Conservation (phyloP, 2,888 invertebrate species). For the Sepioteuthis lessoniana region DNA sequence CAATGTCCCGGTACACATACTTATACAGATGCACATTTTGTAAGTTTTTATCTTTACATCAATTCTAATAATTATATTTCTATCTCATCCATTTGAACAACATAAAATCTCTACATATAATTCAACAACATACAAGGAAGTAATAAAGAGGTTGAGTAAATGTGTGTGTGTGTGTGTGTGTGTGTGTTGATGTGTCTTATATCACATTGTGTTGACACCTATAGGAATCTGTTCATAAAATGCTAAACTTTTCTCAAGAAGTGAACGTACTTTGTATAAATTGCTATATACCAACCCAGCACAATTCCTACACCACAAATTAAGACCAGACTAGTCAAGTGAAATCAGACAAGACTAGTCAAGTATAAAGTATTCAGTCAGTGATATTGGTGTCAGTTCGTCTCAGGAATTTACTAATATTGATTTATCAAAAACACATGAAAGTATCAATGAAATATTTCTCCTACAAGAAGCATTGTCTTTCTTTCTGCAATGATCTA, state of each 20-base stretch:
- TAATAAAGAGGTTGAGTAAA: too few relatives aligned
- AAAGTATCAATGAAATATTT: background rate
- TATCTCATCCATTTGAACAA: too few relatives aligned
- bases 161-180: too few relatives aligned
- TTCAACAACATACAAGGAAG: too few relatives aligned
- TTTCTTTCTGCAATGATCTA: background rate
- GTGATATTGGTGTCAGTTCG: background rate
- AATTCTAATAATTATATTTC: too few relatives aligned
- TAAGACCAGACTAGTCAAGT: slow-evolving; percentile 13
- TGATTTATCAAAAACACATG: background rate
- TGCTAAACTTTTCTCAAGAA: background rate
- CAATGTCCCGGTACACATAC: too few relatives aligned
- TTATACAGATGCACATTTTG: too few relatives aligned
- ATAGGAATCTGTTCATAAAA: too few relatives aligned
- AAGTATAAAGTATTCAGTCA: background rate
- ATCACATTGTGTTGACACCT: too few relatives aligned
- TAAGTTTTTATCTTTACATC: too few relatives aligned
- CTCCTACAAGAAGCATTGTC: background rate
- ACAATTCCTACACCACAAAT: background rate
- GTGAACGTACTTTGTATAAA: background rate
- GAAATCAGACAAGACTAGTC: slow-evolving; percentile 11
- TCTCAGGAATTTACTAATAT: background rate
- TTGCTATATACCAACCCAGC: background rate
- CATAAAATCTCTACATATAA: too few relatives aligned
- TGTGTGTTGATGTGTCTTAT: too few relatives aligned